phyloP scores from a whole-genome alignment of 2,888 invertebrate genomes.

The Rotaria sp. region DNA sequence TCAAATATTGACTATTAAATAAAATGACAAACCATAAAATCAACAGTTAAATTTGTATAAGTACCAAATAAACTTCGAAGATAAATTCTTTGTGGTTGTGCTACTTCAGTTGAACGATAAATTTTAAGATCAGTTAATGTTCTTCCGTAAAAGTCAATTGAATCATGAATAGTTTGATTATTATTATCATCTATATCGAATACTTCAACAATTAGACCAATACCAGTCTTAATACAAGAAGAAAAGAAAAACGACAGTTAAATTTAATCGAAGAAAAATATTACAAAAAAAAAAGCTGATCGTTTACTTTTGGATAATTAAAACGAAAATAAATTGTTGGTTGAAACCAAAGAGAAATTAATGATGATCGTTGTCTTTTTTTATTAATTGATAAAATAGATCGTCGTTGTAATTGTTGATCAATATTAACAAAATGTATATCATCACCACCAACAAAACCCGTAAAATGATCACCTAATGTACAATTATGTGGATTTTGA shows the following conservation, averaged over 20 bases:
- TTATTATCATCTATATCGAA: conserved; percentile 27
- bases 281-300: background rate
- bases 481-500: conserved; percentile 40
- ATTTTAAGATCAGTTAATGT: conserved; percentile 34
- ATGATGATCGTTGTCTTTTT: background rate
- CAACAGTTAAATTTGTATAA: conserved; percentile 33
- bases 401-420: background rate
- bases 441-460: conserved; percentile 35
- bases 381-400: too few relatives aligned
- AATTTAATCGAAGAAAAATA: background rate
- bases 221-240: conserved; percentile 30
- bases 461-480: conserved; percentile 38
- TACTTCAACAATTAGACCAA: conserved; percentile 39
- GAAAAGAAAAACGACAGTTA: background rate
- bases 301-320: conserved; percentile 33
- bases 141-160: conserved; percentile 35
- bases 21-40: background rate
- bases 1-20: background rate
- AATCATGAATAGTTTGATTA: conserved; percentile 13
- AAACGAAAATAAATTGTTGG: conserved; percentile 30
- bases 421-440: conserved; percentile 22
- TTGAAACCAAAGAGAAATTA: conserved; percentile 11
- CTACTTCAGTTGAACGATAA: background rate
- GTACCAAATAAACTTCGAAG: conserved; percentile 36
- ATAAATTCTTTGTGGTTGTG: conserved; percentile 25